Percentiles rank a stretch among this genome's conserved stretches.
Evolutionary conservation across 2,888 invertebrate species (phyloP).

Genomic region (Merodon equestris): DNA sequence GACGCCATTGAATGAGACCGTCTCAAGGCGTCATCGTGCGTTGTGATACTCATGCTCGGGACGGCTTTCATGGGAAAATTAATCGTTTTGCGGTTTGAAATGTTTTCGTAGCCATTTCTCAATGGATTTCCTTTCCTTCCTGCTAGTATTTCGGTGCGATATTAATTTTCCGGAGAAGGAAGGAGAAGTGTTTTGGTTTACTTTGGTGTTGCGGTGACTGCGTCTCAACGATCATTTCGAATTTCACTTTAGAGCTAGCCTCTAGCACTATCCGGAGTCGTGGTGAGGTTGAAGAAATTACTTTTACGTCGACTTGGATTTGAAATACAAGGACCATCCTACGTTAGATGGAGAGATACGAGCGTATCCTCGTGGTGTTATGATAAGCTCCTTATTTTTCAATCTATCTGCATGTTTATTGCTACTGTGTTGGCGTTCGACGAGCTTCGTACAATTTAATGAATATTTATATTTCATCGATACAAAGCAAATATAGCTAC

Average conservation of each 20-base stretch:
- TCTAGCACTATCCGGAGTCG: too few species aligned
- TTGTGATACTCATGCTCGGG: background rate
- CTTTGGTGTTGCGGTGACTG: constrained; percentile 33
- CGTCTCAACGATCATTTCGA: constrained; percentile 53
- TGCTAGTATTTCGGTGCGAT: constrained; percentile 15
- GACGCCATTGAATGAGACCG: background rate
- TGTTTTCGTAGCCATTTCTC: constrained; percentile 1
- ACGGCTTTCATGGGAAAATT: constrained; percentile 62
- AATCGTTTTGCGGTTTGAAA: constrained; percentile 61
- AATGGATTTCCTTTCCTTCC: constrained; percentile 5
- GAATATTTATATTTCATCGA: constrained; percentile 33
- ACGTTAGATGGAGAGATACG: constrained; percentile 18
- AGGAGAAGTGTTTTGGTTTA: constrained; percentile 28
- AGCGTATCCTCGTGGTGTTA: constrained; percentile 47
- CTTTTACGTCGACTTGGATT: constrained; percentile 38
- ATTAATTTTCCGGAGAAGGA: constrained; percentile 59
- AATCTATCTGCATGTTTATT: constrained; percentile 35
- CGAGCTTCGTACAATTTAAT: constrained; percentile 20
- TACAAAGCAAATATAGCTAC: constrained; percentile 3
- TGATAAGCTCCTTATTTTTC: constrained; percentile 49
- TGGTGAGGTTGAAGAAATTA: too few species aligned
- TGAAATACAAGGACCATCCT: constrained; percentile 43
- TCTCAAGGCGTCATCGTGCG: constrained; percentile 10
- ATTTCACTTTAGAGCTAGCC: too few species aligned
- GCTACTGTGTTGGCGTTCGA: background rate